Evolutionary conservation across 2,888 invertebrate species (phyloP).

Genomic region (Callyntrura sp.): DNA sequence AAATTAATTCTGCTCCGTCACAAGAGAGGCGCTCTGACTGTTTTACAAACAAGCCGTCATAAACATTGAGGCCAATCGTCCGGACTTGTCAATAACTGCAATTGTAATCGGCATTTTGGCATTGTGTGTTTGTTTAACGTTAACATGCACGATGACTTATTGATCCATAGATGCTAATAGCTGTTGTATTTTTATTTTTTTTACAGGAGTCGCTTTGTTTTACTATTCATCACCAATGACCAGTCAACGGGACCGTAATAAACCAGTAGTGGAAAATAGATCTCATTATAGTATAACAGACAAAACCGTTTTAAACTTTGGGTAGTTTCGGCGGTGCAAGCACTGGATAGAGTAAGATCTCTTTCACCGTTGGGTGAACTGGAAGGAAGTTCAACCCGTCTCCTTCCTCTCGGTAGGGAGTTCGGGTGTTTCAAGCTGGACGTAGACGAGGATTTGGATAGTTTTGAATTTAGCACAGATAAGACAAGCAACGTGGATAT

Average conservation of each 20-base stretch:
- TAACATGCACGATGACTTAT: background rate
- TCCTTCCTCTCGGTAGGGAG: constrained; percentile 63
- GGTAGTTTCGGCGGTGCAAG: constrained; percentile 45
- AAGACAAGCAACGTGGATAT: constrained; percentile 72
- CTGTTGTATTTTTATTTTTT: constrained; percentile 18
- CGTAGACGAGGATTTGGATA: constrained; percentile 40
- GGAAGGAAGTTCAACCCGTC: constrained; percentile 56
- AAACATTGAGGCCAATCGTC: too few species aligned
- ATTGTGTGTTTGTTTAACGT: background rate
- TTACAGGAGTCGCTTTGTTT: constrained; percentile 4
- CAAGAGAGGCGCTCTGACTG: too few species aligned
- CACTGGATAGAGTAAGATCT: background rate
- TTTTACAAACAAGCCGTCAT: too few species aligned
- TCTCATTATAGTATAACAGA: constrained; percentile 33
- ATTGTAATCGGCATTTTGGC: too few species aligned
- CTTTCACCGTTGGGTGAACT: background rate
- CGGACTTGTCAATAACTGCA: too few species aligned
- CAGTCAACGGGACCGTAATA: constrained; percentile 72
- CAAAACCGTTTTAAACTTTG: constrained; percentile 36
- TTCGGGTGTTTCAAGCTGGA: constrained; percentile 61
- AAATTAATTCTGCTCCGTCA: too few species aligned
- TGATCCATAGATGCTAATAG: background rate
- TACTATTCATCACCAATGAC: constrained; percentile 57
- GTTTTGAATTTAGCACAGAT: constrained; percentile 56
- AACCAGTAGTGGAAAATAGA: constrained; percentile 47